These are phyloP conservation scores for Thripadectes ignobilis DNA, from an alignment of 2,797 vertebrate species.

Conservation along the genomic window DNA sequence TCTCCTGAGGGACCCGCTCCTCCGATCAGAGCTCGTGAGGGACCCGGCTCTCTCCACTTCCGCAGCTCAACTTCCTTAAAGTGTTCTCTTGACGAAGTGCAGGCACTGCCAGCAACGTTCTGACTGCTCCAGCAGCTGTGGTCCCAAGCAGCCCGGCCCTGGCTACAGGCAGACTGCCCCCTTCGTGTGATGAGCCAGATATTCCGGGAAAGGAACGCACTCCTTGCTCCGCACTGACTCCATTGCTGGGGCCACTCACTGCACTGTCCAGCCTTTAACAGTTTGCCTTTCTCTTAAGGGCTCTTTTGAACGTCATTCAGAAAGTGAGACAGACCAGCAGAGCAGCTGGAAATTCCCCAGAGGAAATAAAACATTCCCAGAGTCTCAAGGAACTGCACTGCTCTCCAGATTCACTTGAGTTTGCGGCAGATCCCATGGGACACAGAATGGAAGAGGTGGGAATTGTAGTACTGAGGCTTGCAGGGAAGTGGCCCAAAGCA, in stretches of 20 bases:
- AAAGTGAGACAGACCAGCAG: neutral
- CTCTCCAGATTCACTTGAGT: neutral
- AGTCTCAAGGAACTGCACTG: neutral
- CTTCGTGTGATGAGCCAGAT: neutral
- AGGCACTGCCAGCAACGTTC: conserved; percentile 37
- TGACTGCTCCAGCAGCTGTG: conserved; percentile 44
- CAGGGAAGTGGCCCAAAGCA: neutral
- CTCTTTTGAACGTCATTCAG: neutral
- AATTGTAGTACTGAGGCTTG: neutral
- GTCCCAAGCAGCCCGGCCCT: neutral
- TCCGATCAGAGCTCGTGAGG: neutral
- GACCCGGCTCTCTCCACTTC: neutral
- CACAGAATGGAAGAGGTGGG: neutral
- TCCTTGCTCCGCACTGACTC: neutral
- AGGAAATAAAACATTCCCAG: neutral
- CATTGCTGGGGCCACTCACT: neutral
- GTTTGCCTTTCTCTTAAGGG: neutral
- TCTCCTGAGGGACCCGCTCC: neutral
- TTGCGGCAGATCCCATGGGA: neutral
- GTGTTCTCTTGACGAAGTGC: conserved; percentile 23
- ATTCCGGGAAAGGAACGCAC: neutral
- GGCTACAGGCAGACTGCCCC: conserved; percentile 39
- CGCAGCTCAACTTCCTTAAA: conserved; percentile 69
- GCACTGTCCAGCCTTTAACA: neutral
- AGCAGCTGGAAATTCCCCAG: neutral